These are phyloP conservation scores for Ceriagrion tenellum DNA, from an alignment of 2,888 invertebrate species.

Conservation along the genomic window DNA sequence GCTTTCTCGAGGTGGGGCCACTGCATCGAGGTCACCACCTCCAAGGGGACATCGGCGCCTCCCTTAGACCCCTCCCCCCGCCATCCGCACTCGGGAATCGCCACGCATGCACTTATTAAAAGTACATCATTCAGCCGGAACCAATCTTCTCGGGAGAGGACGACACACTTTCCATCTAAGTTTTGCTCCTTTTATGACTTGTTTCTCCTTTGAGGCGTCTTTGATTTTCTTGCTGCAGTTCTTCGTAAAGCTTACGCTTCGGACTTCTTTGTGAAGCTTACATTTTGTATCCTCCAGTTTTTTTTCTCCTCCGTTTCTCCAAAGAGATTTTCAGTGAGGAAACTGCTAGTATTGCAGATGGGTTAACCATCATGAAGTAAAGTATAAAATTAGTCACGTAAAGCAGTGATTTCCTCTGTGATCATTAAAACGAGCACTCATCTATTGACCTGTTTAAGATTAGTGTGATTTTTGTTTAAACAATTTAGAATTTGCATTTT, in stretches of 20 bases:
- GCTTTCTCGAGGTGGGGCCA: background rate
- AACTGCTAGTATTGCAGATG: too few relatives aligned
- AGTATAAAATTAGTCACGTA: too few relatives aligned
- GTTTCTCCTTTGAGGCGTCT: background rate
- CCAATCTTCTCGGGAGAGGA: background rate
- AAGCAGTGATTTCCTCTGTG: too few relatives aligned
- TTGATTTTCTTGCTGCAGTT: background rate
- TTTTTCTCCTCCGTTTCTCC: background rate
- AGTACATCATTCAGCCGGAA: background rate
- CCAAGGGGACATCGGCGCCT: background rate
- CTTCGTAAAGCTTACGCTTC: too few relatives aligned
- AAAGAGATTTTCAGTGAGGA: background rate
- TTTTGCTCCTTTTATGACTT: background rate
- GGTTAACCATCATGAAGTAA: too few relatives aligned
- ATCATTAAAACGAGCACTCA: too few relatives aligned
- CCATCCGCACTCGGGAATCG: background rate
- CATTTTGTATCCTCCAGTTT: background rate
- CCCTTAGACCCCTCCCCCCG: background rate
- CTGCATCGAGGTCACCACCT: background rate
- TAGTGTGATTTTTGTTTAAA: too few relatives aligned
- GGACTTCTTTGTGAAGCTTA: background rate
- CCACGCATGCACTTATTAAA: constrained; percentile 3
- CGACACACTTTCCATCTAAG: background rate
- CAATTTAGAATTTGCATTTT: too few relatives aligned
- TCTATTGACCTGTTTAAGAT: too few relatives aligned